phyloP scores from a whole-genome alignment of 2,113 vertebrate species.

The Apodemus speciosus region DNA sequence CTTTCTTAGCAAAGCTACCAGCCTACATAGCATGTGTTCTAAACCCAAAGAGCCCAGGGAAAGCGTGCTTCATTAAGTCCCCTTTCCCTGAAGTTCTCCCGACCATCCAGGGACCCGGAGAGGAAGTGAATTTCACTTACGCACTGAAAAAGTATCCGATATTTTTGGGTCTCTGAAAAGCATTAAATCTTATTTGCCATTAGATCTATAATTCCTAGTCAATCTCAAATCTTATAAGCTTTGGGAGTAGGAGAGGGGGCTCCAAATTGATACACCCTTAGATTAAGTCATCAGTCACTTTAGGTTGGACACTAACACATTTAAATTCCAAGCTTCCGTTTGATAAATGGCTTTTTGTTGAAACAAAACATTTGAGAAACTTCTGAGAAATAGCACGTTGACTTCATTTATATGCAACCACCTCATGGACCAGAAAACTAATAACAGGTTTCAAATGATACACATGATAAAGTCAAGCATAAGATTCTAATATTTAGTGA shows the following conservation, averaged over 20 bases:
- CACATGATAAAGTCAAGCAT: background rate
- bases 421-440: background rate
- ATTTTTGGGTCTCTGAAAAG: background rate
- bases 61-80: background rate
- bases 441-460: slow-evolving; percentile 21
- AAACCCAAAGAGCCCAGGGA: background rate
- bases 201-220: background rate
- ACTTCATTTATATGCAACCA: background rate
- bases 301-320: background rate
- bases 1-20: background rate
- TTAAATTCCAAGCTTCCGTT: background rate
- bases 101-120: background rate
- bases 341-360: background rate
- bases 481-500: slow-evolving; percentile 42
- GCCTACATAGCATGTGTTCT: background rate
- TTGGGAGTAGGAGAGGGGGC: background rate
- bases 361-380: slow-evolving; percentile 44
- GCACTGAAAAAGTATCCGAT: background rate
- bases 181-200: background rate
- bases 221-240: background rate
- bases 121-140: slow-evolving; percentile 4
- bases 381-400: background rate
- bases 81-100: background rate
- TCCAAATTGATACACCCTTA: background rate
- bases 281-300: slow-evolving; percentile 13